These are phyloP conservation scores for Phyllotreta striolata DNA, from an alignment of 2,888 invertebrate species.

Conservation along the genomic window DNA sequence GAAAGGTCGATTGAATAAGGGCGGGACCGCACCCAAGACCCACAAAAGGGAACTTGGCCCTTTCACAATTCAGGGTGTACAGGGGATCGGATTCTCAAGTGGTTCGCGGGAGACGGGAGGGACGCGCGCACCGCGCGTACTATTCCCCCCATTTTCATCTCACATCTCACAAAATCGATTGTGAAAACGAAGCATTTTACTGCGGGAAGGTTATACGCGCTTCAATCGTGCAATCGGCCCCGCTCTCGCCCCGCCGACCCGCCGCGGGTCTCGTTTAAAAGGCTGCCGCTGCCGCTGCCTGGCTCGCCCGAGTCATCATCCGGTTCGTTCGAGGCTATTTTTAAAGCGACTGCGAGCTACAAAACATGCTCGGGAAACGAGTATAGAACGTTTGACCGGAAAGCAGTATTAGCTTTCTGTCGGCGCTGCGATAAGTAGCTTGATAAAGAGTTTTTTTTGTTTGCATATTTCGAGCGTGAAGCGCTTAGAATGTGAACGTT, in stretches of 20 bases:
- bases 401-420: slow-evolving; percentile 37
- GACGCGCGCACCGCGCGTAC: slow-evolving; percentile 22
- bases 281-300: slow-evolving; percentile 23
- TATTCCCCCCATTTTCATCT: slow-evolving; percentile 23
- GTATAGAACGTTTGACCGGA: slow-evolving; percentile 41
- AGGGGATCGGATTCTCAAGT: slow-evolving; percentile 29
- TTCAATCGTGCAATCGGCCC: neutral
- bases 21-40: slow-evolving; percentile 29
- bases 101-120: slow-evolving; percentile 31
- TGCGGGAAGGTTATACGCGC: slow-evolving; percentile 30
- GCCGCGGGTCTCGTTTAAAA: slow-evolving; percentile 39
- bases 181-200: slow-evolving; percentile 26
- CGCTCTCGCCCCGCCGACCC: slow-evolving; percentile 32
- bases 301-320: slow-evolving; percentile 40
- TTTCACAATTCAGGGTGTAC: neutral
- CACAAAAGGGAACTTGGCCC: slow-evolving; percentile 25
- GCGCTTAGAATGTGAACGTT: no score
- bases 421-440: neutral
- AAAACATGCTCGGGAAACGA: slow-evolving; percentile 42
- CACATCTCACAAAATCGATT: slow-evolving; percentile 22
- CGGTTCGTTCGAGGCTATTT: slow-evolving; percentile 40
- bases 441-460: neutral
- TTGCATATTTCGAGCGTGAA: no score
- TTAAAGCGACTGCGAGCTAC: slow-evolving; percentile 37
- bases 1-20: slow-evolving; percentile 9